phyloP scores from a whole-genome alignment of 2,113 vertebrate genomes.

The Menidia beryllina region DNA sequence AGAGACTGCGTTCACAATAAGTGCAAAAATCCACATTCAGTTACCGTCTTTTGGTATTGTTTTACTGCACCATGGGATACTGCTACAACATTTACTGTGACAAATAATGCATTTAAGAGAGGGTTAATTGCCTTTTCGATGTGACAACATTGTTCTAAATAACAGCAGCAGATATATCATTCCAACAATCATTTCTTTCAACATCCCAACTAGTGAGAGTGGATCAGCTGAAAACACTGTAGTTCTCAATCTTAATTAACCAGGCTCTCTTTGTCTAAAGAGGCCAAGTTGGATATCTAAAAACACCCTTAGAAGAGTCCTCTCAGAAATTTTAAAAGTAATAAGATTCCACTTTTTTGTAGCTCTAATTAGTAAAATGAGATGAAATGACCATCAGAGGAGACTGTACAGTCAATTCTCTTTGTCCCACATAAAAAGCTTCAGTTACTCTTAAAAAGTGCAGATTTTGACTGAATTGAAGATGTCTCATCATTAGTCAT shows the following conservation, averaged over 20 bases:
- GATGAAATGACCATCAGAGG: slow-evolving; percentile 58
- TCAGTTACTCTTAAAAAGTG: neutral
- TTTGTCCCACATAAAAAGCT: slow-evolving; percentile 23
- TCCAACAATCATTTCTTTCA: slow-evolving; percentile 49
- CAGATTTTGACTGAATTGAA: neutral
- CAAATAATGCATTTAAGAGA: slow-evolving; percentile 38
- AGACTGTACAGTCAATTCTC: slow-evolving; percentile 13
- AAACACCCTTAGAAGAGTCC: slow-evolving; percentile 63
- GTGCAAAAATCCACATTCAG: slow-evolving; percentile 20
- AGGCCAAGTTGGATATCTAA: slow-evolving; percentile 60
- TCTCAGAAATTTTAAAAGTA: slow-evolving; percentile 55
- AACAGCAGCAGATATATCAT: slow-evolving; percentile 61
- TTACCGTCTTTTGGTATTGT: slow-evolving; percentile 29
- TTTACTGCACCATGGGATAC: neutral
- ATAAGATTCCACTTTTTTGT: slow-evolving; percentile 60
- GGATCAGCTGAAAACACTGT: slow-evolving; percentile 63
- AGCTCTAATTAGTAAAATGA: slow-evolving; percentile 70
- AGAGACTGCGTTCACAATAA: slow-evolving; percentile 9
- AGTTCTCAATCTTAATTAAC: slow-evolving; percentile 69
- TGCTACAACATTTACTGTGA: slow-evolving; percentile 2
- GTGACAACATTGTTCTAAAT: slow-evolving; percentile 58
- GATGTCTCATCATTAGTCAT: neutral
- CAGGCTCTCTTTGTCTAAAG: slow-evolving; percentile 57
- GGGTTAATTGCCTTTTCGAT: slow-evolving; percentile 47
- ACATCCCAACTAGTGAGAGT: slow-evolving; percentile 49